Conservation (phyloP, 2,797 vertebrate species). For the Astyanax mexicanus region DNA sequence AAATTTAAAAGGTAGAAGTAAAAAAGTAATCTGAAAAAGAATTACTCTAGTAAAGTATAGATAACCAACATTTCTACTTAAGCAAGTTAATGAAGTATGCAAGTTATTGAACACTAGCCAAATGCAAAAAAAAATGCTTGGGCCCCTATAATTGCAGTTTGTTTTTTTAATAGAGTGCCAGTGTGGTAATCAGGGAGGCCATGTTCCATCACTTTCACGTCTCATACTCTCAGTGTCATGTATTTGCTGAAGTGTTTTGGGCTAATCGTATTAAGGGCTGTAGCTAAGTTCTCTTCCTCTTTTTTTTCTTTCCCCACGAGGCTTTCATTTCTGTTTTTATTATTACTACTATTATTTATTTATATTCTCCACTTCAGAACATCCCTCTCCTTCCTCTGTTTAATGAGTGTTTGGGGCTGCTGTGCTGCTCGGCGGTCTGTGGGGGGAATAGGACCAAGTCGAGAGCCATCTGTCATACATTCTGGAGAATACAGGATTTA, state of each 20-base stretch:
- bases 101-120: slow-evolving; percentile 30
- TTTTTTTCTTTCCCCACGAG: slow-evolving; percentile 1
- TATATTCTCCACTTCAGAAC: slow-evolving; percentile 37
- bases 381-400: slow-evolving; percentile 30
- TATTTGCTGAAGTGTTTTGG: slow-evolving; percentile 29
- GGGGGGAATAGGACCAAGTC: slow-evolving; percentile 37
- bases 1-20: too few relatives aligned
- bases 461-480: slow-evolving; percentile 54
- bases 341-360: neutral
- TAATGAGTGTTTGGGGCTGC: slow-evolving; percentile 55
- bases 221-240: slow-evolving; percentile 20
- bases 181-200: slow-evolving; percentile 29
- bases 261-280: slow-evolving; percentile 43
- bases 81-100: neutral
- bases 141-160: slow-evolving; percentile 1
- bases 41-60: too few relatives aligned
- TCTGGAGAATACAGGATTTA: slow-evolving; percentile 29
- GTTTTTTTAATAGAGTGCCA: slow-evolving; percentile 23
- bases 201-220: slow-evolving; percentile 34
- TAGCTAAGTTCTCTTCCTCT: slow-evolving; percentile 20
- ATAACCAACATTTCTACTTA: too few relatives aligned
- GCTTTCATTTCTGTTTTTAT: slow-evolving; percentile 16
- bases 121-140: slow-evolving; percentile 20
- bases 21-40: too few relatives aligned
- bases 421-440: slow-evolving; percentile 39